Percentiles rank a stretch among this genome's conserved stretches.
Evolutionary conservation across 2,888 invertebrate genomes (phyloP).

Genomic region (Leptarthrus brevirostris): DNA sequence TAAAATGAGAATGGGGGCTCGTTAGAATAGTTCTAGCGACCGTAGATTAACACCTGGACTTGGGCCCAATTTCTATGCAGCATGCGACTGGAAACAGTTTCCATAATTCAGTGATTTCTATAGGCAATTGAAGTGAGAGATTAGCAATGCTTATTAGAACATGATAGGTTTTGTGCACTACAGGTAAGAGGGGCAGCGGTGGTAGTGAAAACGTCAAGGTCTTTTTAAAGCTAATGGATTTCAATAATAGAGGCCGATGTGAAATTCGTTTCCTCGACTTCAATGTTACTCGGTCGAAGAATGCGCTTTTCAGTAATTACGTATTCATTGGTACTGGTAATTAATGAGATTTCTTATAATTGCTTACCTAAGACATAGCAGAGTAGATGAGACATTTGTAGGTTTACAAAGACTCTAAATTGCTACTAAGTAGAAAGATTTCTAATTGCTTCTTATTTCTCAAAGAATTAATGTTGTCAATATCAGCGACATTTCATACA

Average conservation of each 20-base stretch:
- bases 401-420: too few relatives aligned
- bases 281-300: slow-evolving; percentile 41
- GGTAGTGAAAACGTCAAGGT: slow-evolving; percentile 12
- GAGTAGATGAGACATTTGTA: background rate
- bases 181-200: slow-evolving; percentile 23
- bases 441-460: too few relatives aligned
- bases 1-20: background rate
- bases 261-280: slow-evolving; percentile 48
- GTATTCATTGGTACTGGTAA: slow-evolving; percentile 36
- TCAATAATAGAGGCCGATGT: slow-evolving; percentile 45
- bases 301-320: slow-evolving; percentile 43
- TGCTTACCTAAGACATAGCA: slow-evolving; percentile 3
- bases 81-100: slow-evolving; percentile 7
- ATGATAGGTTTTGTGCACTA: slow-evolving; percentile 13
- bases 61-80: slow-evolving; percentile 6
- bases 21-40: slow-evolving; percentile 7
- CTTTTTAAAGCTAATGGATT: slow-evolving; percentile 46
- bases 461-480: too few relatives aligned
- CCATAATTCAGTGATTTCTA: slow-evolving; percentile 20
- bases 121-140: slow-evolving; percentile 2
- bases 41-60: slow-evolving; percentile 25
- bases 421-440: too few relatives aligned
- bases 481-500: too few relatives aligned
- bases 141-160: slow-evolving; percentile 34
- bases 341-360: slow-evolving; percentile 43